Evolutionary conservation across 2,888 invertebrate species (phyloP), one percentile per base, ranked within the genome.

Genomic region (Agrotis puta): DNA sequence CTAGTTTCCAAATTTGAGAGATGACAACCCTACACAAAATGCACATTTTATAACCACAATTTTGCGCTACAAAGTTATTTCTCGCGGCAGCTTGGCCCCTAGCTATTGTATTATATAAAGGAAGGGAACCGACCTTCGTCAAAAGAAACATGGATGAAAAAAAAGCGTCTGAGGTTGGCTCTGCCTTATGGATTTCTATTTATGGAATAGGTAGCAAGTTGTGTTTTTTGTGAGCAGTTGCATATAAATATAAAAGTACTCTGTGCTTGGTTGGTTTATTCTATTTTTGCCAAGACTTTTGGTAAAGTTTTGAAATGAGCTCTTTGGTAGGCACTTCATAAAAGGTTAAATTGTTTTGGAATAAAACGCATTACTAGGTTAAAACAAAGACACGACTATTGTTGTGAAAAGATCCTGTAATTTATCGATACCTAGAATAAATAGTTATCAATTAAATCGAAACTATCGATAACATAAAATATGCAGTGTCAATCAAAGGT

Each of bases 151-250:
- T 20, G 24, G 33, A 22, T 5, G n/a, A 45, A 53, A 59, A 70
- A 70, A 53, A 72, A 18, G 6, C 11, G 53, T 2, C 11, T 2
- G 66, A 48, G 11, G 33, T 57, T 20, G 24, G 13, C 18, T 9
- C n/a, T 4, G 48, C 5, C 24, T n/a, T 50, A n/a, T 62, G 39
- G 50, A 7, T 57, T 18, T 77, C 57, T 77, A 70, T 77, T 77
- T 75, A 64, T 45, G 63, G 77, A 51, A 48, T 24, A 11, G 39
- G 39, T 39, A 43, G 24, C 45, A 50, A 57, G 45, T 45, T 67
- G 43, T 43, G 43, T 4, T 43, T 64, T 67, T 67, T 67, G 45
- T 16, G 16, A 24, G 14, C 22, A 47, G 22, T 53, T 24, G 39
- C n/a, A n/a, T n/a, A n/a, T n/a, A n/a, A n/a, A n/a, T n/a, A n/a